phyloP scores from a whole-genome alignment of 2,797 vertebrate genomes.

The Tenualosa ilisha region DNA sequence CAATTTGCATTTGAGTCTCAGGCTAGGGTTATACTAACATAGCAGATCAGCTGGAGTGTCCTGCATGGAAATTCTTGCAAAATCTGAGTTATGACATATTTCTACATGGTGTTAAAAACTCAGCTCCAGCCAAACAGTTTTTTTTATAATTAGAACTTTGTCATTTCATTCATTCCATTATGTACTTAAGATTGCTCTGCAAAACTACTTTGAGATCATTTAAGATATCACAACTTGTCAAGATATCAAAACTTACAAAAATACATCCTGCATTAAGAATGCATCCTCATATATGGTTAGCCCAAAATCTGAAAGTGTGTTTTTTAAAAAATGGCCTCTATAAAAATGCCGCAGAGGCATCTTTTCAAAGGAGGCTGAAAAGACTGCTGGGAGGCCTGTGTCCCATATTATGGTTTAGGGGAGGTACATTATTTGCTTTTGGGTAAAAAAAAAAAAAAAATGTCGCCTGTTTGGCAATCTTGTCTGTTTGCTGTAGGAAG shows the following conservation, averaged over 20 bases:
- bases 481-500: neutral
- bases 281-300: neutral
- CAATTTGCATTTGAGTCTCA: neutral
- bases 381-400: neutral
- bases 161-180: neutral
- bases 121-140: neutral
- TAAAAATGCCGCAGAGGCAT: neutral
- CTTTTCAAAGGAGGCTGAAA: neutral
- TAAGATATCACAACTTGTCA: neutral
- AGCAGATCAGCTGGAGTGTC: neutral
- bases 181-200: neutral
- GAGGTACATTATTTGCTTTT: neutral
- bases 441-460: constrained; percentile 1
- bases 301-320: neutral
- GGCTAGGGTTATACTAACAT: neutral
- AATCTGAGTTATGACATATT: neutral
- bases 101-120: neutral
- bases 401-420: neutral
- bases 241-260: neutral
- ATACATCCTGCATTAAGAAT: neutral
- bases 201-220: no score
- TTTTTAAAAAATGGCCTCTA: no score
- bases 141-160: neutral
- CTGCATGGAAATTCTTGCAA: neutral
- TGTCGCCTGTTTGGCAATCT: neutral